These are phyloP conservation scores for Ophonus ardosiacus DNA, from an alignment of 2,888 invertebrate species.

Conservation along the genomic window DNA sequence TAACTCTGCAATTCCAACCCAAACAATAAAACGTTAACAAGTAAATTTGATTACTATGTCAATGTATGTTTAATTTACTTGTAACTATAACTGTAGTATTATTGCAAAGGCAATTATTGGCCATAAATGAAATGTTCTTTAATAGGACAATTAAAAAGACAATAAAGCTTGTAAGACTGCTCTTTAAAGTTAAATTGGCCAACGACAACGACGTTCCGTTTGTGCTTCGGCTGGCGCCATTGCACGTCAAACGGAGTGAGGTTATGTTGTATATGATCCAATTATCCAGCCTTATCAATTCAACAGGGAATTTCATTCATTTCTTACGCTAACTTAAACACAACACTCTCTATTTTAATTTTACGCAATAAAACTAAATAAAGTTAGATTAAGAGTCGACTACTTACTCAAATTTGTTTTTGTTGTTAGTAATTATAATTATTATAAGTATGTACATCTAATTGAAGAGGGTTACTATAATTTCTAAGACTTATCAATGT, in stretches of 20 bases:
- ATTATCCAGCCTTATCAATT: background rate
- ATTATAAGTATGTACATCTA: too few relatives aligned
- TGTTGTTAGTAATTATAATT: too few relatives aligned
- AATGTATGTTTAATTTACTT: background rate
- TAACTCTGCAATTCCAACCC: background rate
- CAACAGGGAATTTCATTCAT: background rate
- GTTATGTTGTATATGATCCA: slow-evolving; percentile 27
- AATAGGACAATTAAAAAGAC: background rate
- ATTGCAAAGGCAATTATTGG: background rate
- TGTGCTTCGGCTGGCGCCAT: slow-evolving; percentile 5
- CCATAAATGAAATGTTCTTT: background rate
- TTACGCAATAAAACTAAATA: background rate
- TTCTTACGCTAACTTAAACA: background rate
- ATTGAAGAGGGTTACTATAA: too few relatives aligned
- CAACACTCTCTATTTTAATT: background rate
- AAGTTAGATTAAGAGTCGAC: too few relatives aligned
- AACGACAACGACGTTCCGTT: slow-evolving; percentile 27
- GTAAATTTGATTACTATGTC: background rate
- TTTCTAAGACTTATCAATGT: too few relatives aligned
- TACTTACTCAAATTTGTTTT: too few relatives aligned
- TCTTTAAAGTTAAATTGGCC: background rate
- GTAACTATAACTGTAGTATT: background rate
- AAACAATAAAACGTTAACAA: background rate
- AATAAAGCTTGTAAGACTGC: background rate
- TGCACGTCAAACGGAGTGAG: background rate